Percentiles rank a stretch among this genome's conserved stretches.
These are phyloP conservation scores for Agonopterix arenella DNA, from an alignment of 2,888 invertebrate genomes.

Conservation along the genomic window DNA sequence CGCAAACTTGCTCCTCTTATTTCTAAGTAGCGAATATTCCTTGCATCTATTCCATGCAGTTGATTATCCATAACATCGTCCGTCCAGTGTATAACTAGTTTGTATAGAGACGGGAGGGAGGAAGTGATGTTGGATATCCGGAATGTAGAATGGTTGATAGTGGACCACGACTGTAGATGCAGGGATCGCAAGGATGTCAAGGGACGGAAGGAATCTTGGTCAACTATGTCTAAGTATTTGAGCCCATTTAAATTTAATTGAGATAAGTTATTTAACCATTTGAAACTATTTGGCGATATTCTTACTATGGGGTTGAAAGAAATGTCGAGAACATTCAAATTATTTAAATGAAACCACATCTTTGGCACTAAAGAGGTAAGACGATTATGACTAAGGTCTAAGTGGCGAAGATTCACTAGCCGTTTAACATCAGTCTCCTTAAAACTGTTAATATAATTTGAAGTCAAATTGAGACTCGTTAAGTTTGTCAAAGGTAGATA, in stretches of 20 bases:
- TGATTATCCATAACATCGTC: constrained; percentile 86
- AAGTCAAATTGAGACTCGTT: constrained; percentile 86
- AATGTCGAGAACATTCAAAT: constrained; percentile 85
- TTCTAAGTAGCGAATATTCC: constrained; percentile 87
- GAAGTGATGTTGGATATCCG: constrained; percentile 84
- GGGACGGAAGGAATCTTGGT: constrained; percentile 84
- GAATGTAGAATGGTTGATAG: constrained; percentile 81
- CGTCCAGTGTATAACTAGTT: constrained; percentile 85
- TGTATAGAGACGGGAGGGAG: constrained; percentile 83
- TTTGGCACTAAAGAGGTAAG: constrained; percentile 85
- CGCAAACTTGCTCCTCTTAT: constrained; percentile 86
- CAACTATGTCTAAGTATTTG: constrained; percentile 83
- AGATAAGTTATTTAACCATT: constrained; percentile 82
- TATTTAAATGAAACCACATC: constrained; percentile 83
- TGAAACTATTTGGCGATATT: constrained; percentile 83
- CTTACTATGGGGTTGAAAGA: constrained; percentile 89
- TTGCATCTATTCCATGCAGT: constrained; percentile 85
- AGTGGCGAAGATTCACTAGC: constrained; percentile 81
- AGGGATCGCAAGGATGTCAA: constrained; percentile 83
- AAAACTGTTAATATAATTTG: constrained; percentile 84
- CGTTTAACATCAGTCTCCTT: constrained; percentile 84
- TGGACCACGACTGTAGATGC: constrained; percentile 84
- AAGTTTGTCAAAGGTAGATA: constrained; percentile 86
- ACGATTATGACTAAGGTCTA: constrained; percentile 87
- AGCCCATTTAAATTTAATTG: constrained; percentile 86